These are phyloP conservation scores for Mus spicilegus DNA, from an alignment of 2,113 vertebrate genomes.

Conservation along the genomic window DNA sequence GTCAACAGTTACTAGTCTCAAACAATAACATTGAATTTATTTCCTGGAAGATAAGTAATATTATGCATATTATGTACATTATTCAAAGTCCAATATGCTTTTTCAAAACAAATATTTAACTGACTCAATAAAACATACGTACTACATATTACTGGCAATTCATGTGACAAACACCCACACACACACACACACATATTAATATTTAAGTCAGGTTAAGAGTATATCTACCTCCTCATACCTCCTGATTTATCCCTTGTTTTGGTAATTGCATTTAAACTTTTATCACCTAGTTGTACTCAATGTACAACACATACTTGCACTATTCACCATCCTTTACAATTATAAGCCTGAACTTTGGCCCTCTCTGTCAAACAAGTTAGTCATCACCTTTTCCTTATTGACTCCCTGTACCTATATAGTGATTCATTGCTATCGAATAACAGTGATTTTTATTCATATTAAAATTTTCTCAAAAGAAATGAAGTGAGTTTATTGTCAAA, in stretches of 20 bases:
- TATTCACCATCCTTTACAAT: accelerated
- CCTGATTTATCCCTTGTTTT: background rate
- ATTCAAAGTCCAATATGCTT: background rate
- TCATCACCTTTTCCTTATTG: background rate
- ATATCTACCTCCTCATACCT: background rate
- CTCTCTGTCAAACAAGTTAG: background rate
- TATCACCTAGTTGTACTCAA: background rate
- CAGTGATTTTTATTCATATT: background rate
- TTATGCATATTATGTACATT: background rate
- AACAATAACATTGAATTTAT: background rate
- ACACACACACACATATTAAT: background rate
- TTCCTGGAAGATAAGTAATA: background rate
- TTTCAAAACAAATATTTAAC: background rate
- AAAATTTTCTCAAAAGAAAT: background rate
- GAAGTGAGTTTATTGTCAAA: background rate
- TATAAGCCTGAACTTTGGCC: background rate
- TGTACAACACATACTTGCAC: background rate
- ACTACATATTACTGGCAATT: background rate
- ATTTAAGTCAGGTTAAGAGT: background rate
- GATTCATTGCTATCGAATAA: background rate
- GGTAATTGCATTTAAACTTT: background rate
- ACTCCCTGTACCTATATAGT: accelerated
- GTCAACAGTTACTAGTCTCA: background rate
- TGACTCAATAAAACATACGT: background rate
- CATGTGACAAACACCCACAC: background rate